A percentile compares a stretch with the other conserved stretches of the same genome.
Evolutionary conservation across 2,113 vertebrate species (phyloP).

Genomic region (Seriola dumerili): DNA sequence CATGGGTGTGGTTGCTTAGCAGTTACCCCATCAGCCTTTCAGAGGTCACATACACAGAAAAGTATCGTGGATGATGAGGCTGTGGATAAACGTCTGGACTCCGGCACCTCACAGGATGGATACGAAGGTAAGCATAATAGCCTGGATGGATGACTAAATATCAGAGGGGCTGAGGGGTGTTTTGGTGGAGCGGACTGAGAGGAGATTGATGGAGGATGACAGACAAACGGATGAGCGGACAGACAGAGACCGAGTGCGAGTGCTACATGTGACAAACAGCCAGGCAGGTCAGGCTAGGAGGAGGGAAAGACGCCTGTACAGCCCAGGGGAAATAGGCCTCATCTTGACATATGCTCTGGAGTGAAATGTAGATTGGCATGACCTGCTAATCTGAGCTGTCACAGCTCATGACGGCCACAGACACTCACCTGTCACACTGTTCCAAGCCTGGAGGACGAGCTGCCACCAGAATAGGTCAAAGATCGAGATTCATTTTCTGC

Average conservation of each 20-base stretch:
- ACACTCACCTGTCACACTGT: constrained; percentile 75
- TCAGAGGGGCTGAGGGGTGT: constrained; percentile 46
- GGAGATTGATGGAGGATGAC: constrained; percentile 75
- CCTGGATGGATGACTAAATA: constrained; percentile 61
- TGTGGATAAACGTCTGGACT: constrained; percentile 43
- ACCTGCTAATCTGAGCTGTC: constrained; percentile 83
- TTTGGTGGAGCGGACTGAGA: constrained; percentile 41
- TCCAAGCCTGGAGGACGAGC: constrained; percentile 68
- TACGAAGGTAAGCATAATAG: constrained; percentile 74
- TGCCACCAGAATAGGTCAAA: constrained; percentile 78
- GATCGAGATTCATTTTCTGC: constrained; percentile 65
- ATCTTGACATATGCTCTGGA: constrained; percentile 83
- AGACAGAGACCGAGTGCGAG: constrained; percentile 64
- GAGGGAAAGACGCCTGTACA: constrained; percentile 58
- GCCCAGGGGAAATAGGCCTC: constrained; percentile 72
- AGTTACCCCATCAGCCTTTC: constrained; percentile 37
- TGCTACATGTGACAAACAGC: constrained; percentile 73
- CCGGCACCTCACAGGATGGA: constrained; percentile 65
- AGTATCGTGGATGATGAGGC: constrained; percentile 37
- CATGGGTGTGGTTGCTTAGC: constrained; percentile 69
- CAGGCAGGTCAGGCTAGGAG: constrained; percentile 61
- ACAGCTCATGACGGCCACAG: constrained; percentile 68
- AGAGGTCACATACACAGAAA: constrained; percentile 37
- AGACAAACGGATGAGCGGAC: constrained; percentile 73
- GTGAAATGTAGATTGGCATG: constrained; percentile 80